Base-by-base conservation (phyloP, 2,797 vertebrate species). In the Acestrorhynchus altus region DNA sequence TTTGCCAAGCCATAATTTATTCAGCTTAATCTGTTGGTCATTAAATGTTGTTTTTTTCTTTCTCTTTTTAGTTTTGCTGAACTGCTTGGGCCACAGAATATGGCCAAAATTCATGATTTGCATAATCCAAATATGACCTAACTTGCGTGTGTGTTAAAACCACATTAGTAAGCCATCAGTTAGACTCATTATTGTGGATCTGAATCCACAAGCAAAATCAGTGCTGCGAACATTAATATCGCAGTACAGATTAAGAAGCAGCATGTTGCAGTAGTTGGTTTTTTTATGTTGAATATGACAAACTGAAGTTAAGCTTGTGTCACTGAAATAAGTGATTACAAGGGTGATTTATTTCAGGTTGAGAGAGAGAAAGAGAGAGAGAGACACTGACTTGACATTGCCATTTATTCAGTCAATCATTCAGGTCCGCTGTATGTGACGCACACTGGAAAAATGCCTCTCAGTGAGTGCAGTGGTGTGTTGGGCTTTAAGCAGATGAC, bases 1-100 rank as follows among this genome's bases (percentile, higher is more conserved):
- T 61, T 78, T 78, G 67, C 40, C 65, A 77, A 76, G 67, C 49
- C 49, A 13, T 2, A 69, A 51, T 61, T 9, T 68, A 10, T 39
- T 46, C 18, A 49, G 44, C 12, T 52, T 31, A 22, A 15, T 28
- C 35, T 49, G 39, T 26, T 52, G 28, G 56, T 65, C 51, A 44
- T 31, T 2, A 3, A 8, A 10, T n/a, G 70, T 51, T 44, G 40
- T 35, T 4, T 7, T 26, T 35, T 18, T 7, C 26, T 4, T 18
- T 24, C 22, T 22, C 44, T 20, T 52, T 18, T 22, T 22, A 22
- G 9, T 22, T 35, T 35, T 35, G 31, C 31, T 35, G 2, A 22
- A 22, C 8, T 8, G n/a, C 18, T 22, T 12, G 52, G 9, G 20
- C 10, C 26, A 22, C 52, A 56, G 10, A 26, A 56, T 24, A 56